Evolutionary conservation across 2,888 invertebrate species (phyloP), one percentile per base, ranked within the genome.

Genomic region (Tromatobia lineatoria): DNA sequence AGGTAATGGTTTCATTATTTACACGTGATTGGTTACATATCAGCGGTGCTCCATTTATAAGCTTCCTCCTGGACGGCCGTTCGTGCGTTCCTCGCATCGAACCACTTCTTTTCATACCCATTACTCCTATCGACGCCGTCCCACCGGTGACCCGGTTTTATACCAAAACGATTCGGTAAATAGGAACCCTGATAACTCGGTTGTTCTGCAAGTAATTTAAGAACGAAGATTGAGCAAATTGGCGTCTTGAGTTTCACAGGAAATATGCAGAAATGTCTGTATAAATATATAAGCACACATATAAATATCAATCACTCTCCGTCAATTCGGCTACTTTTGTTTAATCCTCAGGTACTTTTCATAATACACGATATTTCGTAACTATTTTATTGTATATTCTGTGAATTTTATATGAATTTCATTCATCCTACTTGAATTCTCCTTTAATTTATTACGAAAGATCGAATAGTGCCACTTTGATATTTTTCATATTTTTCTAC

Each of bases 41-140:
- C 99, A 89, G 98, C 98, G 0, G 97, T 97, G 91, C 98, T 98
- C 97, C 99, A 99, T 90, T 98, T 98, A 91, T 99, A 99, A 0
- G 97, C 97, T 90, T 98, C 98, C 89, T 98, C 97, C 88, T 97
- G 96, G 0, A 95, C 93, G 0, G 99, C 98, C 87, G 96, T 96
- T 87, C 95, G 95, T 25, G 96, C 95, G 93, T 96, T 98, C 87
- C 96, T 95, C 13, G 95, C 95, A n/a, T 96, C 96, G 91, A 99
- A 98, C 95, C 96, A 97, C 90, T 97, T 96, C 90, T 96, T 97
- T 93, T 99, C 99, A 93, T 98, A 99, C 0, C 99, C 99, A 94
- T 97, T 99, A 6, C 99, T 99, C 25, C 99, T 95, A 94, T 99
- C 98, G 0, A 99, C 99, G 0, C 99, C 99, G 93, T 99, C 99